Conservation (phyloP, 2,797 vertebrate species). For the Acipenser oxyrinchus region DNA sequence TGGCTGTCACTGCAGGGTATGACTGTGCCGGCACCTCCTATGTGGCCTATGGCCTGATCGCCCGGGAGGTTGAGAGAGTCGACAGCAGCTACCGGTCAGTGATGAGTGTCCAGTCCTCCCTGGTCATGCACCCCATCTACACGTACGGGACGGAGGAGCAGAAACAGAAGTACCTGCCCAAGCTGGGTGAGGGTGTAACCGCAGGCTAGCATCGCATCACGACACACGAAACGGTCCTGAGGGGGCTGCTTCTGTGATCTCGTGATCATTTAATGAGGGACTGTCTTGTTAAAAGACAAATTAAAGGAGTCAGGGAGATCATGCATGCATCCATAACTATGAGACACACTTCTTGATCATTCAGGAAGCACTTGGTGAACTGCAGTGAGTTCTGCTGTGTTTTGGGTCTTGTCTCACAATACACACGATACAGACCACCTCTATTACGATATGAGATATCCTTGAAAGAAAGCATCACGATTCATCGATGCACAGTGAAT, state of each 20-base stretch:
- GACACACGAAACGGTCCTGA: too few relatives aligned
- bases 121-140: slow-evolving; percentile 84
- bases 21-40: slow-evolving; percentile 82
- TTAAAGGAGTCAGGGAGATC: too few relatives aligned
- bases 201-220: too few relatives aligned
- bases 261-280: too few relatives aligned
- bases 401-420: too few relatives aligned
- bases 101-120: slow-evolving; percentile 87
- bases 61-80: slow-evolving; percentile 80
- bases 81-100: slow-evolving; percentile 86
- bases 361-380: too few relatives aligned
- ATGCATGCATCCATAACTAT: too few relatives aligned
- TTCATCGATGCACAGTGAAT: background rate
- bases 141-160: slow-evolving; percentile 79
- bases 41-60: slow-evolving; percentile 80
- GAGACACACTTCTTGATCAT: too few relatives aligned
- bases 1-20: slow-evolving; percentile 54
- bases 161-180: slow-evolving; percentile 76
- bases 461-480: background rate
- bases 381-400: too few relatives aligned
- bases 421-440: too few relatives aligned
- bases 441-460: background rate
- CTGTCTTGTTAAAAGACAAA: too few relatives aligned
- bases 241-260: too few relatives aligned
- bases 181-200: slow-evolving; percentile 57